Evolutionary conservation across 2,113 vertebrate genomes (phyloP), one percentile per base, ranked within the genome.

Genomic region (Odontophorus gujanensis): DNA sequence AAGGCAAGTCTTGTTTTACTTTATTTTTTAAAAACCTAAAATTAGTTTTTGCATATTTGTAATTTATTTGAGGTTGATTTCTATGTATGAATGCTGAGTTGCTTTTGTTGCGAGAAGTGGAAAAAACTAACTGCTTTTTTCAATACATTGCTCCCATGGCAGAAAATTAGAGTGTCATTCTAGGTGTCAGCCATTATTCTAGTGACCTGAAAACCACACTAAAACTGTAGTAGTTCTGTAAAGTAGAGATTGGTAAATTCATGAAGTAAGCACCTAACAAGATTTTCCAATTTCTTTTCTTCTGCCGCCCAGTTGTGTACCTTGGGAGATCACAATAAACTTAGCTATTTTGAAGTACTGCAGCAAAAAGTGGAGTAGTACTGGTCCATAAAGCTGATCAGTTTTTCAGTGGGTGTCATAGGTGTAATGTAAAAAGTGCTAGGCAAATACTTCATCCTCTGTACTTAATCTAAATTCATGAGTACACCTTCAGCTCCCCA

Each of bases 401-500:
- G 34, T 83, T 90, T 93, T 83, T 83, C 48, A 81, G 36, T 1
- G 2, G 42, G 47, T 74, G 50, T n/a, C 80, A 17, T 62, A 34
- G 13, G 30, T 92, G 30, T 74, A 47, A 83, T 59, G 28, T 58
- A 30, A 2, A 0, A 19, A n/a, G 48, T 18, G 20, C 48, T 68
- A 82, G 45, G 16, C 13, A 73, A 67, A 82, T 92, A 87, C 79
- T 68, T 85, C 74, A 73, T 81, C 32, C 77, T 82, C 53, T 87
- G 25, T 58, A 61, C 4, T 91, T 95, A 95, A 71, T 67, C 21
- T 55, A 73, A 71, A 88, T 63, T 83, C 50, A 28, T 42, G 18
- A 81, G 45, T 85, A 40, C 9, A 82, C 9, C 18, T 69, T 80
- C 40, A 88, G 28, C 30, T 20, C 30, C 36, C 32, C 15, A n/a